These are phyloP conservation scores for Oreohelix idahoensis DNA, from an alignment of 1,140 invertebrate species.

Conservation along the genomic window DNA sequence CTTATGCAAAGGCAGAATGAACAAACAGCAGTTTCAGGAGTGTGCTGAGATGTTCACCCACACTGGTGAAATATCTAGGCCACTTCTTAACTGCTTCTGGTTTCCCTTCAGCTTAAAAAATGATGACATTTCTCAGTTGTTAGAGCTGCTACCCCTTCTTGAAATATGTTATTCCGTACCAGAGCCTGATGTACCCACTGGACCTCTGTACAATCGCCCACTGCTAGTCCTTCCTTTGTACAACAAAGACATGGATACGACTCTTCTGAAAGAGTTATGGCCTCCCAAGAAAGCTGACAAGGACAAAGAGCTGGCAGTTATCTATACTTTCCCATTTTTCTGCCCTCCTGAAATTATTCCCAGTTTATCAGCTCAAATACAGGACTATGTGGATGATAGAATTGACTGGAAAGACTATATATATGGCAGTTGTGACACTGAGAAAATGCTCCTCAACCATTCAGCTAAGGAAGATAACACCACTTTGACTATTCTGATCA, in stretches of 20 bases:
- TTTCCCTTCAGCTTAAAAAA: conserved; percentile 62
- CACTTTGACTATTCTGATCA: conserved; percentile 36
- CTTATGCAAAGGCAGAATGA: conserved; percentile 62
- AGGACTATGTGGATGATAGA: conserved; percentile 59
- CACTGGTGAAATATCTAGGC: conserved; percentile 66
- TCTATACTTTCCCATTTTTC: conserved; percentile 57
- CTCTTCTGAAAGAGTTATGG: conserved; percentile 57
- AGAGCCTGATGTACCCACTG: conserved; percentile 62
- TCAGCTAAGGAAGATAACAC: conserved; percentile 13
- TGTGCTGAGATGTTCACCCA: conserved; percentile 55
- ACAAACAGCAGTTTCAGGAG: conserved; percentile 52
- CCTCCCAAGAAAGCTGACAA: conserved; percentile 41
- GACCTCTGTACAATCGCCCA: conserved; percentile 53
- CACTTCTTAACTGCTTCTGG: conserved; percentile 68
- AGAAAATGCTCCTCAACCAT: conserved; percentile 53
- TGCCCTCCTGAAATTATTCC: conserved; percentile 63
- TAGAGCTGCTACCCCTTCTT: conserved; percentile 63
- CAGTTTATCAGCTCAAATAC: conserved; percentile 54
- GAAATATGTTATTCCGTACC: conserved; percentile 67
- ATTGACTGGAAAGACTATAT: conserved; percentile 66
- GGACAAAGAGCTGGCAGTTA: conserved; percentile 49
- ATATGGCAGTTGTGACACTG: conserved; percentile 59
- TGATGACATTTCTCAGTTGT: conserved; percentile 56
- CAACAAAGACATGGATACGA: conserved; percentile 53
- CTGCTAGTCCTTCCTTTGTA: conserved; percentile 69